These are phyloP conservation scores for Patella ulyssiponensis DNA, from an alignment of 2,888 invertebrate species.

Conservation along the genomic window DNA sequence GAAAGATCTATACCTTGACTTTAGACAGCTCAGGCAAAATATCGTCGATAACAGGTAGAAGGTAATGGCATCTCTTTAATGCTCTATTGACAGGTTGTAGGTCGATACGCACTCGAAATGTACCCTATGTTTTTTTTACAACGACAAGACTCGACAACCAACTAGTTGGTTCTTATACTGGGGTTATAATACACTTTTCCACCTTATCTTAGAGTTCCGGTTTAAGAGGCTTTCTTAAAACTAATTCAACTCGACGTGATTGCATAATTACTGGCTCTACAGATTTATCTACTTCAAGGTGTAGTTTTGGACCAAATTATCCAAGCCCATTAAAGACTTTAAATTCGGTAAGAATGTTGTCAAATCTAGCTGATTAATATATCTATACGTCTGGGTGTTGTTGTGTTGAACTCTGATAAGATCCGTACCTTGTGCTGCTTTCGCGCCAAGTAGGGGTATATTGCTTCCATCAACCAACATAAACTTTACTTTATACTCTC, in stretches of 20 bases:
- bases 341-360: not conserved
- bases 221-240: constrained; percentile 23
- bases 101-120: constrained; percentile 28
- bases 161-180: constrained; percentile 30
- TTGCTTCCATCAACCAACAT: not conserved
- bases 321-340: constrained; percentile 9
- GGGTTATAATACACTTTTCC: constrained; percentile 14
- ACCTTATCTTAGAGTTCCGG: constrained; percentile 20
- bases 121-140: constrained; percentile 18
- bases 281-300: constrained; percentile 15
- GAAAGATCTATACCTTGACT: constrained; percentile 25
- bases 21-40: constrained; percentile 23
- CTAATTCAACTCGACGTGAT: constrained; percentile 24
- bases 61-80: constrained; percentile 20
- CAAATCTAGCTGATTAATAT: not conserved
- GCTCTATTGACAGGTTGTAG: constrained; percentile 35
- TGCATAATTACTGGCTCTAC: constrained; percentile 15
- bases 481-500: not conserved
- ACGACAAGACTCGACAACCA: constrained; percentile 31
- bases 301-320: constrained; percentile 6
- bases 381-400: not conserved
- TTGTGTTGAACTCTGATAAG: not conserved
- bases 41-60: constrained; percentile 23
- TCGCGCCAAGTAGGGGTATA: not conserved
- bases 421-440: not conserved